Evolutionary conservation across 2,888 invertebrate genomes (phyloP).

Genomic region (Torymus tubicola): DNA sequence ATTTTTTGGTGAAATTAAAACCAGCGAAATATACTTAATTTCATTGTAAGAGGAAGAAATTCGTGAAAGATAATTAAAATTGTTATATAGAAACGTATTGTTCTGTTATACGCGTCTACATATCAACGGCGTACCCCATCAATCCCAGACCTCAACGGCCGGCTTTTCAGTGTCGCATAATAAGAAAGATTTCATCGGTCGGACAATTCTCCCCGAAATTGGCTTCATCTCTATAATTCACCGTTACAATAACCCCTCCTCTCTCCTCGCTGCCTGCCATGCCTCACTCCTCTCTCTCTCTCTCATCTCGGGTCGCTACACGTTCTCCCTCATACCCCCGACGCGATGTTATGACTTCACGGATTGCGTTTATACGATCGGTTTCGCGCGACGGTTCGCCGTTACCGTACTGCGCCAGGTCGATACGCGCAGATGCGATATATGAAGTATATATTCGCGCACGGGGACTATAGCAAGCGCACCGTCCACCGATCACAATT

Average conservation of each 20-base stretch:
- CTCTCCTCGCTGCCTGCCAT: not conserved
- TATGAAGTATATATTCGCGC: conserved; percentile 48
- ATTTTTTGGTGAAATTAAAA: no score
- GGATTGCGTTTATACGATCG: conserved; percentile 48
- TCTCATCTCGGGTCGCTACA: not conserved
- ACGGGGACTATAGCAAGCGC: conserved; percentile 37
- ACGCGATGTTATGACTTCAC: conserved; percentile 43
- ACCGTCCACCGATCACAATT: conserved; percentile 67
- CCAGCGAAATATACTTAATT: no score
- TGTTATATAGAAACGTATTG: no score
- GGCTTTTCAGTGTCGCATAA: conserved; percentile 30
- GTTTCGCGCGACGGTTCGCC: conserved; percentile 21
- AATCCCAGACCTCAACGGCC: not conserved
- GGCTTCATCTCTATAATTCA: conserved; percentile 43
- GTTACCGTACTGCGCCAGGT: conserved; percentile 22
- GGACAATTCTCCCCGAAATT: conserved; percentile 32
- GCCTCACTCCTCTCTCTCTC: not conserved
- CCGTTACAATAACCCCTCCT: conserved; percentile 30
- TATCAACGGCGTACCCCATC: not conserved
- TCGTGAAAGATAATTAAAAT: no score
- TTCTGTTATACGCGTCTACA: not conserved
- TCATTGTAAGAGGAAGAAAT: no score
- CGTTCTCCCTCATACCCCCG: not conserved
- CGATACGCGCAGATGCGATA: conserved; percentile 54
- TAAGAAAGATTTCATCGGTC: conserved; percentile 44